Evolutionary conservation across 2,888 invertebrate species (phyloP), one percentile per base, ranked within the genome.

Genomic region (Microplitis deprimator): DNA sequence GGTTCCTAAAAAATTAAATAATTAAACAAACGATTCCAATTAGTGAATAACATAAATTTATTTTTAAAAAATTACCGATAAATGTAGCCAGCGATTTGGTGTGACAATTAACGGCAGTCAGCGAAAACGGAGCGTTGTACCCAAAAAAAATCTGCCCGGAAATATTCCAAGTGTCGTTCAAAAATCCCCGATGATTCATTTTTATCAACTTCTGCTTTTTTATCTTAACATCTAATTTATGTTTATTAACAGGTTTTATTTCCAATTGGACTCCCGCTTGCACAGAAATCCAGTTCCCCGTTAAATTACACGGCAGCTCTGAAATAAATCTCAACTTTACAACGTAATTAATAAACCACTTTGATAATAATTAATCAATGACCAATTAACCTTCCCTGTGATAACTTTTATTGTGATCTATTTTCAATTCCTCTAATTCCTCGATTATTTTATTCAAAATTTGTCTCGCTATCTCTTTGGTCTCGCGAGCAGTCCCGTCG

Each of bases 211-310:
- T 62, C 5, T 83, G 79, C n/a, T 82, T 81, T 39, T 81, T 82
- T 16, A 85, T 73, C 10, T 80, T 83, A 29, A 83, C 84, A 59
- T 77, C 79, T 71, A 87, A 82, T 6, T 77, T 81, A 17, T 80
- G 83, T 79, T 85, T 84, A n/a, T 73, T 79, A 39, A 87, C 82
- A 10, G 50, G 8, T 75, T 79, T 82, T 82, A 87, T 85, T 59
- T 85, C 83, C 40, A 87, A 77, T 17, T 82, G 83, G 13, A 87
- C 80, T 71, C 86, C 86, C 1, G 85, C 86, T 73, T 82, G 83
- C 8, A 80, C 81, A 1, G 87, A 83, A 5, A 83, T 79, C 87
- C 87, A 87, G 40, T 86, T 85, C 6, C 87, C 87, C 68, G 87
- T 79, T 69, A 87, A 78, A 73, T 76, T 82, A 76, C 83, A 83